A percentile compares a stretch with the other conserved stretches of the same genome.
Conservation (phyloP, 2,888 invertebrate species). For the Epistrophe eligans region DNA sequence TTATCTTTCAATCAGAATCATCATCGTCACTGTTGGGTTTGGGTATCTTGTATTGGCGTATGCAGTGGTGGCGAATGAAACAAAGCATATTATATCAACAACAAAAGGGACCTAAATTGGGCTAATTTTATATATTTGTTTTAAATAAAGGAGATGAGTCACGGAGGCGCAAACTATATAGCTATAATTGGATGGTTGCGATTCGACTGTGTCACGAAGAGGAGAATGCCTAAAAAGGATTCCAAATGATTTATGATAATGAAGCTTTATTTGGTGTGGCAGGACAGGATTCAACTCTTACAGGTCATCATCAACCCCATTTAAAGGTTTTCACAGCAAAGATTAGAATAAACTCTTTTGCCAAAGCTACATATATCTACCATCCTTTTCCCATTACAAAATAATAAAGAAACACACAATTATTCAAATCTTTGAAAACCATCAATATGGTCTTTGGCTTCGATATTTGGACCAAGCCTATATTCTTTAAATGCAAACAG, state of each 20-base stretch:
- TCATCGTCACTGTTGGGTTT: slow-evolving; percentile 36
- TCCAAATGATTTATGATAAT: not conserved
- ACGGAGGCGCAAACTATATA: not conserved
- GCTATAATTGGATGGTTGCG: not conserved
- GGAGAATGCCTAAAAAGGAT: not conserved
- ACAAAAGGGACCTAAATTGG: slow-evolving; percentile 22
- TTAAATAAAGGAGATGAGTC: not conserved
- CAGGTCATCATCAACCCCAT: too few relatives aligned
- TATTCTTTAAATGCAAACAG: too few relatives aligned
- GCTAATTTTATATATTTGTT: slow-evolving; percentile 22
- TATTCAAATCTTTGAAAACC: too few relatives aligned
- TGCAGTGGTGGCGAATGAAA: not conserved
- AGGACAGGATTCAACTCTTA: too few relatives aligned
- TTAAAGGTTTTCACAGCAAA: too few relatives aligned
- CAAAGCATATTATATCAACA: slow-evolving; percentile 48
- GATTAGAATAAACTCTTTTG: too few relatives aligned
- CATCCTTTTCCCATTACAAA: too few relatives aligned
- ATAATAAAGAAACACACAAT: too few relatives aligned
- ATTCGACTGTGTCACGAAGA: not conserved
- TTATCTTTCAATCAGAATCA: slow-evolving; percentile 69
- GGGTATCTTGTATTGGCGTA: slow-evolving; percentile 9
- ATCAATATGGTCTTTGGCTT: too few relatives aligned
- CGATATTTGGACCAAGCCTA: too few relatives aligned
- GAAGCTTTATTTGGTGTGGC: too few relatives aligned
- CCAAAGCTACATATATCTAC: too few relatives aligned